Percentiles rank a stretch among this genome's conserved stretches.
phyloP scores from a whole-genome alignment of 2,113 vertebrate genomes.

The Bambusicola thoracicus region DNA sequence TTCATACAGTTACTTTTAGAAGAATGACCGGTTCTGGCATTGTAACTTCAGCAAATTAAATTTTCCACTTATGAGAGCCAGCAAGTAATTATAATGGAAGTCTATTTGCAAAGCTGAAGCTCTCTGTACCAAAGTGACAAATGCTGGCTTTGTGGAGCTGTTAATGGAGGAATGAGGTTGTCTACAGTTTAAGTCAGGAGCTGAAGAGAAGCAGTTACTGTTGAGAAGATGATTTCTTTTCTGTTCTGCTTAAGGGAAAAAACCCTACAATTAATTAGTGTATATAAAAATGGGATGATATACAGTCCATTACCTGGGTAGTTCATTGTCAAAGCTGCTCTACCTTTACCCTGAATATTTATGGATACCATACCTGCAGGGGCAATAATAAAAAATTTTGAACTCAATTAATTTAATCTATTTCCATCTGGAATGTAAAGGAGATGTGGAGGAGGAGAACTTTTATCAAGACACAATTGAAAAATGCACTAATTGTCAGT shows the following conservation, averaged over 20 bases:
- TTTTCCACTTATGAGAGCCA: background rate
- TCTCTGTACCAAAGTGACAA: background rate
- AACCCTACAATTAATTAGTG: background rate
- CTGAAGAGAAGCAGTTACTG: background rate
- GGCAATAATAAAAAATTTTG: background rate
- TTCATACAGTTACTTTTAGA: background rate
- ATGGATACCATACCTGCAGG: background rate
- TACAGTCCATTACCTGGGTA: background rate
- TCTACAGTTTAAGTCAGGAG: background rate
- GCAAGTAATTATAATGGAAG: background rate
- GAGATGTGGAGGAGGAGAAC: background rate
- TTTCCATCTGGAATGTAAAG: conserved; percentile 34
- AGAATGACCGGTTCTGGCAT: background rate
- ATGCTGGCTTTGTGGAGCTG: background rate
- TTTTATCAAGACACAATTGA: conserved; percentile 2
- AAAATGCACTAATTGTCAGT: background rate
- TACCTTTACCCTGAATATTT: background rate
- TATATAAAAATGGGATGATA: background rate
- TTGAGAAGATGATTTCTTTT: background rate
- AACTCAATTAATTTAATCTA: conserved; percentile 5
- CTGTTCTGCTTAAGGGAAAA: background rate
- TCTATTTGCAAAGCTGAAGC: background rate
- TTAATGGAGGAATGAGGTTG: background rate
- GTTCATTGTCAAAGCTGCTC: background rate
- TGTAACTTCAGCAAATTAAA: background rate